phyloP scores from a whole-genome alignment of 37 sponge, comb jelly and placozoan genomes.

The Ephydatia muelleri region DNA sequence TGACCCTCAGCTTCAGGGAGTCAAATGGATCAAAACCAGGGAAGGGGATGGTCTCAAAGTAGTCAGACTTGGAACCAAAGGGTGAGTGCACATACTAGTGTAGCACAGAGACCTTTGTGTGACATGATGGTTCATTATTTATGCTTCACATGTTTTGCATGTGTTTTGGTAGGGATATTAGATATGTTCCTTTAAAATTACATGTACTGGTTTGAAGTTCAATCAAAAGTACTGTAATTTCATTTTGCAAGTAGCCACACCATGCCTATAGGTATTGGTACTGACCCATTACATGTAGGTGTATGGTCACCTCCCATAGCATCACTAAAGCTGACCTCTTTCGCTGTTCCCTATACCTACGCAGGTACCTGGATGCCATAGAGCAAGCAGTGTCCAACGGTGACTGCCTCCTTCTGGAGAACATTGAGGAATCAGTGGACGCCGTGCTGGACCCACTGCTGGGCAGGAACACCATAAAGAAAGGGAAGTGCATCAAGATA shows the following conservation, averaged over 20 bases:
- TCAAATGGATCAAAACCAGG: conserved; percentile 99
- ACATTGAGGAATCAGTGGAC: conserved; percentile 93
- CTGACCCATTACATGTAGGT: too few relatives aligned
- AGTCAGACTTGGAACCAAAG: conserved; percentile 90
- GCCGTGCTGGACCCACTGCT: conserved; percentile 96
- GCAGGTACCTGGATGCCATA: conserved; percentile 94
- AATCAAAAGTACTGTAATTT: too few relatives aligned
- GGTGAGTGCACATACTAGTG: too few relatives aligned
- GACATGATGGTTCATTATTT: background rate
- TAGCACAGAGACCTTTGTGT: too few relatives aligned
- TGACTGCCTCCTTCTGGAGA: conserved; percentile 91
- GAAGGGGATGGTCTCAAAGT: conserved; percentile 87
- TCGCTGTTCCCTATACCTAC: background rate
- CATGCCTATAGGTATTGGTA: too few relatives aligned
- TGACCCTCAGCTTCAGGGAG: conserved; percentile 98
- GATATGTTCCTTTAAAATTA: too few relatives aligned
- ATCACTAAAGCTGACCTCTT: too few relatives aligned
- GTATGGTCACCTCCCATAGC: background rate
- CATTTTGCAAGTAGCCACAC: too few relatives aligned
- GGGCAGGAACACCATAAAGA: conserved; percentile 98
- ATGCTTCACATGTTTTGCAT: too few relatives aligned
- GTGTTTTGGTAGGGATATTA: too few relatives aligned
- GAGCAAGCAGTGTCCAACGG: conserved; percentile 93
- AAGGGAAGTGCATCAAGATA: conserved; percentile 95
- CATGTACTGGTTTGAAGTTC: too few relatives aligned